Conservation (phyloP, 2,113 vertebrate genomes). For the zebrafish (Danio rerio) region GRCz12tu NC_133185.1:35159501-35160000, state of each 20-base stretch:
- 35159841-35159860: background rate
- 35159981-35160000: background rate
- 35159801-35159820: background rate
- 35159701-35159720: constrained; percentile 43
- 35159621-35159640: constrained; percentile 58
- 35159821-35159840: constrained; percentile 2
- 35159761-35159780: background rate
- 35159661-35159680: constrained; percentile 52
- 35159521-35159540: constrained; percentile 63
- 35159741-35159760: constrained; percentile 30
- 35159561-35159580: constrained; percentile 78
- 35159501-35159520: constrained; percentile 69
- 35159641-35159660: constrained; percentile 50
- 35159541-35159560: constrained; percentile 65
- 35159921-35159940: background rate
- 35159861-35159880: background rate
- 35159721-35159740: constrained; percentile 47
- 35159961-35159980: background rate
- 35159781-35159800: constrained; percentile 6
- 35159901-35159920: background rate
- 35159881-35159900: background rate
- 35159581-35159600: constrained; percentile 61
- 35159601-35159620: constrained; percentile 61
- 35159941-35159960: background rate
- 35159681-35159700: constrained; percentile 55